phyloP scores from a whole-genome alignment of 2,113 vertebrate species.

The Prolemur simus region DNA sequence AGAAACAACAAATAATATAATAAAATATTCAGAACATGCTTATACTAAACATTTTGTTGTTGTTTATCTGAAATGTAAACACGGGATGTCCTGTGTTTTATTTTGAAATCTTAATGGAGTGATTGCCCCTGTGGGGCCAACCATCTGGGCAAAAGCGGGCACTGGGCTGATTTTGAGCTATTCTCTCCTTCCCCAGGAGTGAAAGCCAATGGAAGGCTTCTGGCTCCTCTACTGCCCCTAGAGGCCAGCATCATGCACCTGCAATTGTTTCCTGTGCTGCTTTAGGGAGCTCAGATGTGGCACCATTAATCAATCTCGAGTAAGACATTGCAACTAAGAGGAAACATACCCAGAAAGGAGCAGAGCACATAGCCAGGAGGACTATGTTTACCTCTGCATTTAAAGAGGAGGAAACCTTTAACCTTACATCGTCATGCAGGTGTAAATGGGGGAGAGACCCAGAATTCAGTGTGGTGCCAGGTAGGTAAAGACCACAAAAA shows the following conservation, averaged over 20 bases:
- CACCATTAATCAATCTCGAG: background rate
- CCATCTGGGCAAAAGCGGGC: background rate
- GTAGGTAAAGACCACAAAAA: background rate
- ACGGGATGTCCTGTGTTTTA: background rate
- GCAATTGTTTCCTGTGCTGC: background rate
- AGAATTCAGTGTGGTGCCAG: background rate
- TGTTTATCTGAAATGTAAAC: background rate
- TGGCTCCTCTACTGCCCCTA: background rate
- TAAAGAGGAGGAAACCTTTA: background rate
- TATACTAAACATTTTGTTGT: background rate
- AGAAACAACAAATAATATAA: background rate
- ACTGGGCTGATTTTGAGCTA: background rate
- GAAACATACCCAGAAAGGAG: background rate
- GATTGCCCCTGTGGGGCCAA: background rate
- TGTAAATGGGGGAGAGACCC: background rate
- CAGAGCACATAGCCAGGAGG: background rate
- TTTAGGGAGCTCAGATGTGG: background rate
- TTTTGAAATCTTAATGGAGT: background rate
- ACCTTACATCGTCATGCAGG: background rate
- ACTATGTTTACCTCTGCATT: background rate
- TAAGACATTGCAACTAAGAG: background rate
- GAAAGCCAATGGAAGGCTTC: background rate
- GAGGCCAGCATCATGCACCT: background rate
- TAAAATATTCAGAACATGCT: background rate
- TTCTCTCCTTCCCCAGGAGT: background rate